Base-by-base conservation (phyloP, 2,888 invertebrate species). In the Gryllus longicercus region DNA sequence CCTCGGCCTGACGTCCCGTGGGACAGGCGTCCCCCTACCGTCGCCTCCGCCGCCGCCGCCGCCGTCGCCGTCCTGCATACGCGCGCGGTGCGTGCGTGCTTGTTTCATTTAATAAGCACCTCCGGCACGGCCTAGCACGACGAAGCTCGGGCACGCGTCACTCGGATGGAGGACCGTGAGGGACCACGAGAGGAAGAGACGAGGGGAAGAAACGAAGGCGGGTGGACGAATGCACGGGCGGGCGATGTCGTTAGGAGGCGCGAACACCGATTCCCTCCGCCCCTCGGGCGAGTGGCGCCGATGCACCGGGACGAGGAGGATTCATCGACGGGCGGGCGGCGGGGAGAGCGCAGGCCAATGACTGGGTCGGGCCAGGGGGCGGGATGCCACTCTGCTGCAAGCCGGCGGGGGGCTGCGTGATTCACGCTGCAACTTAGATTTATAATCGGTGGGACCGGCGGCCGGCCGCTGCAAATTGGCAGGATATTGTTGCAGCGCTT, bases 81-180 rank as follows among this genome's bases (percentile, higher is more conserved):
- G 63, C 63, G 63, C 12, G 11, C n/a, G 63, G 63, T 63, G 63
- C 63, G 63, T 63, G 63, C 63, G 63, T 63, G 63, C 63, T 63
- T 82, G 80, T 80, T 81, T 79, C 82, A 82, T 81, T 82, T 82
- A 82, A 82, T 82, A 80, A 82, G 82, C 82, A 80, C 82, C 82
- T 81, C 80, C 77, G 75, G 79, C 79, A 77, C 14, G 12, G 63
- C 76, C 74, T 18, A 25, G 63, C 74, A 50, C 38, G 23, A 50
- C 21, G 38, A 23, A 38, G 50, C n/a, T 50, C 38, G 50, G 75
- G 75, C 75, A 25, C 75, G 25, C 23, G 77, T 77, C 63, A 63
- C 63, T 38, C 63, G n/a, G 63, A 63, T 50, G 77, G 49, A 50
- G 77, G 77, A n/a, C 25, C 3, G 76, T 49, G 49, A 76, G 49